Evolutionary conservation across 2,888 invertebrate species (phyloP).

Genomic region (Dilophus febrilis): DNA sequence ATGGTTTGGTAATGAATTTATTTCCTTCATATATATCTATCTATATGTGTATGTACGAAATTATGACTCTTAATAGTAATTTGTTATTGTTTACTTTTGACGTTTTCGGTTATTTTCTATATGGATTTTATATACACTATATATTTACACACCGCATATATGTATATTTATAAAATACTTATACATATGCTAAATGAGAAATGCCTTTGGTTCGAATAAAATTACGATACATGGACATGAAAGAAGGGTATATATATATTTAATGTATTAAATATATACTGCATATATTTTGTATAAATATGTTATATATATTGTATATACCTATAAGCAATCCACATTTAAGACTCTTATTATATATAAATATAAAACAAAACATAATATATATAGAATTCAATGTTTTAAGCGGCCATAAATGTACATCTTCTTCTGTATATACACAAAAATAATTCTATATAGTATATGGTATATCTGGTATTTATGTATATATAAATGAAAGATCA

Average conservation of each 20-base stretch:
- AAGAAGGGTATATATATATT: background rate
- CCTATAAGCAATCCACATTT: too few relatives aligned
- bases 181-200: background rate
- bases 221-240: conserved; percentile 3
- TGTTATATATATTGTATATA: background rate
- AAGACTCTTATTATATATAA: too few relatives aligned
- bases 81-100: conserved; percentile 3
- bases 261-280: background rate
- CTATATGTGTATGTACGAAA: background rate
- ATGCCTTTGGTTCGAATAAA: background rate
- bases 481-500: too few relatives aligned
- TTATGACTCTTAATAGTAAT: conserved; percentile 3
- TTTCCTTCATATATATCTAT: background rate
- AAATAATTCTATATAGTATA: too few relatives aligned
- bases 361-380: too few relatives aligned
- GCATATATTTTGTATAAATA: background rate
- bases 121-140: too few relatives aligned
- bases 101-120: background rate
- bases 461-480: too few relatives aligned
- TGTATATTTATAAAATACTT: too few relatives aligned
- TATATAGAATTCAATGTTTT: too few relatives aligned
- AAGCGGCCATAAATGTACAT: too few relatives aligned
- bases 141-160: too few relatives aligned
- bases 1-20: conserved; percentile 3
- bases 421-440: too few relatives aligned